A percentile compares a stretch with the other conserved stretches of the same genome.
phyloP scores from a whole-genome alignment of 1,140 invertebrate genomes.

The Parasteatoda tepidariorum region DNA sequence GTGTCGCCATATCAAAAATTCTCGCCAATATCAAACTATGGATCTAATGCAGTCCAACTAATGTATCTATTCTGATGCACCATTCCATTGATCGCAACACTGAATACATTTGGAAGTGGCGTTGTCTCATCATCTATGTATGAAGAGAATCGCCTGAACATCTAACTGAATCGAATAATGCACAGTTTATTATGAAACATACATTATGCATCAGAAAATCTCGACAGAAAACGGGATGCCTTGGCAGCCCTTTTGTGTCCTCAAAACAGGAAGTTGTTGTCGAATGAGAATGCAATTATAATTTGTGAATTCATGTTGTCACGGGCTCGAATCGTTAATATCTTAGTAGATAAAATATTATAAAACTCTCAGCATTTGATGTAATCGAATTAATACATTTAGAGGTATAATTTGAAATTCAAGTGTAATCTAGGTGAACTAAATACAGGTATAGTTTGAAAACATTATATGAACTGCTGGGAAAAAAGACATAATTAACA shows the following conservation, averaged over 20 bases:
- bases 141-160: conserved; percentile 16
- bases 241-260: background rate
- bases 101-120: conserved; percentile 25
- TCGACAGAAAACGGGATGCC: too few species aligned
- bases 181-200: conserved; percentile 33
- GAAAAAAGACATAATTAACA: too few species aligned
- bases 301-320: background rate
- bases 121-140: conserved; percentile 46
- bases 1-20: background rate
- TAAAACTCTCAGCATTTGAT: too few species aligned
- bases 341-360: too few species aligned
- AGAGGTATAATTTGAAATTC: too few species aligned
- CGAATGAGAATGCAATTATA: background rate
- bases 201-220: conserved; percentile 32
- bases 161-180: background rate
- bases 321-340: background rate
- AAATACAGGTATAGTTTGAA: too few species aligned
- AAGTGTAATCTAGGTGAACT: too few species aligned
- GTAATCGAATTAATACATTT: too few species aligned
- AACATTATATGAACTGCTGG: too few species aligned
- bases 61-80: background rate
- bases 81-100: conserved; percentile 21
- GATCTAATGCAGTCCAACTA: background rate
- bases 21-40: background rate
- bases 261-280: background rate